A percentile compares a stretch with the other conserved stretches of the same genome.
Conservation (phyloP, 2,797 vertebrate species). For the Cirrhinus mrigala region DNA sequence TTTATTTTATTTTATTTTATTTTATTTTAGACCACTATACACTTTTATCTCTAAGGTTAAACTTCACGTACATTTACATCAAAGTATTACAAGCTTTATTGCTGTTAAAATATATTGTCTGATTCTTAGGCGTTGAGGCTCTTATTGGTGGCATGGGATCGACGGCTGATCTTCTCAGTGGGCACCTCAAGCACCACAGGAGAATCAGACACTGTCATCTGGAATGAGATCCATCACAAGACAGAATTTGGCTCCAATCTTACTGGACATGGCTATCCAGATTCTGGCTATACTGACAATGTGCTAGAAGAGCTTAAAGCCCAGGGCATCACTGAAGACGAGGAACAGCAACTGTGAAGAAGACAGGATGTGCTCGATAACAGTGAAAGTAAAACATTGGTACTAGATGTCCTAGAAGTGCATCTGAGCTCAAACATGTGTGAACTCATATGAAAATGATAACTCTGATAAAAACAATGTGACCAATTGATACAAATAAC, state of each 20-base stretch:
- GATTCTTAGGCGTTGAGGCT: constrained; percentile 84
- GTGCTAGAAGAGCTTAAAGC: constrained; percentile 90
- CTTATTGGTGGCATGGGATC: constrained; percentile 92
- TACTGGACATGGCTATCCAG: constrained; percentile 92
- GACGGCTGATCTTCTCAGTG: constrained; percentile 90
- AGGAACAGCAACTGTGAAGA: constrained; percentile 62
- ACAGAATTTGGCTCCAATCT: constrained; percentile 95
- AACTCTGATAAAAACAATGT: neutral
- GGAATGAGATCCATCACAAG: constrained; percentile 96
- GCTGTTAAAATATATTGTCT: neutral
- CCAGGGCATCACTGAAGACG: constrained; percentile 90
- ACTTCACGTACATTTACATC: neutral
- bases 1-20: neutral
- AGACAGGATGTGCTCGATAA: neutral
- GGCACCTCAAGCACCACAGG: constrained; percentile 94
- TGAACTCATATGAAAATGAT: neutral
- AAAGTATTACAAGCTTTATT: neutral
- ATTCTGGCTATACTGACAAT: constrained; percentile 91
- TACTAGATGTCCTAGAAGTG: neutral
- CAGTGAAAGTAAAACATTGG: neutral
- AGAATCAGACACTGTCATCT: constrained; percentile 93
- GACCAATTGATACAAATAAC: neutral
- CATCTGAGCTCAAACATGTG: neutral
- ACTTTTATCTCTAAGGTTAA: neutral
- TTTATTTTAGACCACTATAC: neutral